Evolutionary conservation across 92 coral and sea anemone species (phyloP).

Genomic region (Parazoanthus atlanticus): DNA sequence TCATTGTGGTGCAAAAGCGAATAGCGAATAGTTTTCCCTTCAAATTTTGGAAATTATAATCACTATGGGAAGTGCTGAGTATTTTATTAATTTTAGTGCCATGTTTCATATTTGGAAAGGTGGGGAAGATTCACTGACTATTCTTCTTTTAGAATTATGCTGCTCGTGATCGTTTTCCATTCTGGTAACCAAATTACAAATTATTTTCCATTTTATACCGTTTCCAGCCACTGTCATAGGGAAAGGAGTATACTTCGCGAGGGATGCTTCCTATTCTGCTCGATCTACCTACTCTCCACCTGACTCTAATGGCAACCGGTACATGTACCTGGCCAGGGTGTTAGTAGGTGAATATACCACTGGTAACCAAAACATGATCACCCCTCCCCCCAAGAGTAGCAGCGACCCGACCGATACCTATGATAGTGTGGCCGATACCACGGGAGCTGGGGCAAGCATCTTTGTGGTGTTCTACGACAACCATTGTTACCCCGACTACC

Average conservation of each 20-base stretch:
- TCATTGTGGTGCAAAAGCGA: too few relatives aligned
- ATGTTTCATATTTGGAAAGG: too few relatives aligned
- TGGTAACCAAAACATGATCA: constrained; percentile 44
- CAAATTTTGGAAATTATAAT: too few relatives aligned
- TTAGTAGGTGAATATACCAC: constrained; percentile 75
- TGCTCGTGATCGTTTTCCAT: too few relatives aligned
- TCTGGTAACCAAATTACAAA: too few relatives aligned
- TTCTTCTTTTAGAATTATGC: too few relatives aligned
- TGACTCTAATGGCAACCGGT: constrained; percentile 49
- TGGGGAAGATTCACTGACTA: too few relatives aligned
- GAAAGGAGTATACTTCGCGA: constrained; percentile 75
- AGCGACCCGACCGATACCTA: constrained; percentile 52
- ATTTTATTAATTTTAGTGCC: too few relatives aligned
- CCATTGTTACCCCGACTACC: constrained; percentile 91
- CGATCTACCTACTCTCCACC: constrained; percentile 65
- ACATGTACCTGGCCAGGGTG: constrained; percentile 71
- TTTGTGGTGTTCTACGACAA: constrained; percentile 80
- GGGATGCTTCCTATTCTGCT: constrained; percentile 57
- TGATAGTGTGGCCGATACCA: constrained; percentile 63
- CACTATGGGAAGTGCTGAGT: too few relatives aligned
- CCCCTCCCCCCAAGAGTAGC: constrained; percentile 61
- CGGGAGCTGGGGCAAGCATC: constrained; percentile 48
- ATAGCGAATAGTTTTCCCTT: too few relatives aligned
- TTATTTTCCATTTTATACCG: too few relatives aligned
- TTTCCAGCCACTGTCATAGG: constrained; percentile 47